Base-by-base conservation (phyloP, 1,140 invertebrate species). In the Ericerus pela region DNA sequence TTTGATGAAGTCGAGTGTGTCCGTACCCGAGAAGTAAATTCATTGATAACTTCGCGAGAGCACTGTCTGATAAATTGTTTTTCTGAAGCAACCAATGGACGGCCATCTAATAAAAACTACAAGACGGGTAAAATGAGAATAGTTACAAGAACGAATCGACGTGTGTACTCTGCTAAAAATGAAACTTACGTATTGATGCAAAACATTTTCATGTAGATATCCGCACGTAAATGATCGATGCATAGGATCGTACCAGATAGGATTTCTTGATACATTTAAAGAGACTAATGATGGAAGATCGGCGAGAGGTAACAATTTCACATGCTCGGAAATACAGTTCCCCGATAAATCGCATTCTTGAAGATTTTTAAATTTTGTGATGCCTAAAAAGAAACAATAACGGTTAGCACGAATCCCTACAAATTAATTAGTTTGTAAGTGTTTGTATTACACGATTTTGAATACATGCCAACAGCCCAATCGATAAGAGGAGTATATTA, bases 301-400 rank as follows among this genome's bases (percentile, higher is more conserved):
- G 53, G 73, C 70, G 0, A 82, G 59, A 1, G 77, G 73, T 60
- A 73, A 68, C 1, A 82, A 65, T 12, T 67, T 61, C 27, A 68
- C 68, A 62, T 81, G 79, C 43, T 80, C 73, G n/a, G 74, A 65
- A 51, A 82, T 62, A 62, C 76, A 79, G 62, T 82, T 82, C 29
- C 75, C 73, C 0, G 76, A 76, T 12, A 82, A 61, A 69, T 81
- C 77, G 43, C 81, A 63, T 63, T 77, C 73, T 2, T 63, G 68
- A 3, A 82, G 56, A 60, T 72, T 73, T 55, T 75, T 72, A 14
- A 81, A 62, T 33, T 70, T 68, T 30, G 72, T 65, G 10, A 78
- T 63, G 30, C 67, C 71, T 73, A 53, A 14, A 58, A 58, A 43
- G 5, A 43, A 24, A 28, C 2, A 54, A 22, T 31, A 31, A 57